Conservation (phyloP, 2,888 invertebrate genomes). For the Amblyteles armatorius region DNA sequence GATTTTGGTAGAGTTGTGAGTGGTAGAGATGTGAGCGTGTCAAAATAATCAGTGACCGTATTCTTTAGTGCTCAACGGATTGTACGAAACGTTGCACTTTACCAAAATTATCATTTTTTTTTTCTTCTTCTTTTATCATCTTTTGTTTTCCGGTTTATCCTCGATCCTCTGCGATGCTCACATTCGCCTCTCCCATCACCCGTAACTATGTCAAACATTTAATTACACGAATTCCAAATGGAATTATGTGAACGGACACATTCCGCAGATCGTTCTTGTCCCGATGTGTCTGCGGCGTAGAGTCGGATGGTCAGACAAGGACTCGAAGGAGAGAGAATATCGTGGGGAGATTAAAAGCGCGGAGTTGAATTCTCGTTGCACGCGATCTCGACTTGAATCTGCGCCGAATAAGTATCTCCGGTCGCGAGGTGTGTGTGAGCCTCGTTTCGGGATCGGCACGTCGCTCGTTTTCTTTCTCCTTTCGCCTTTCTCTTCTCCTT, state of each 20-base stretch:
- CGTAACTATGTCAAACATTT: not conserved
- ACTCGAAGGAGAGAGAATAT: not conserved
- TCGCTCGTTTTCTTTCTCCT: not conserved
- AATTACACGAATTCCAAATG: not conserved
- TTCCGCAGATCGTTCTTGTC: not conserved
- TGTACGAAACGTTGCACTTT: too few relatives aligned
- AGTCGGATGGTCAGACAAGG: not conserved
- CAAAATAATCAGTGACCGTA: too few relatives aligned
- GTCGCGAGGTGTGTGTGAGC: not conserved
- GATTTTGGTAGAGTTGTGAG: too few relatives aligned
- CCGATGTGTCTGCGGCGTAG: not conserved
- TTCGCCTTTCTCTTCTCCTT: constrained; percentile 6
- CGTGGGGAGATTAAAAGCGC: not conserved
- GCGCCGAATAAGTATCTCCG: constrained; percentile 31
- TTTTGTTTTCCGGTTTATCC: not conserved
- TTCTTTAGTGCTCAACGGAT: too few relatives aligned
- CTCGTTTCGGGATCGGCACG: constrained; percentile 20
- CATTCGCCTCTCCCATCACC: not conserved
- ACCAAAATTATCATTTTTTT: not conserved
- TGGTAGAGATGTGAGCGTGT: too few relatives aligned
- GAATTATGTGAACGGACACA: not conserved
- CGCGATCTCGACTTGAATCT: not conserved
- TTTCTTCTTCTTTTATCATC: not conserved
- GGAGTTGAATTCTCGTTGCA: constrained; percentile 11
- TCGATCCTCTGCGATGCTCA: not conserved